Evolutionary conservation across 2,888 invertebrate genomes (phyloP).

Genomic region (Tipula lateralis): DNA sequence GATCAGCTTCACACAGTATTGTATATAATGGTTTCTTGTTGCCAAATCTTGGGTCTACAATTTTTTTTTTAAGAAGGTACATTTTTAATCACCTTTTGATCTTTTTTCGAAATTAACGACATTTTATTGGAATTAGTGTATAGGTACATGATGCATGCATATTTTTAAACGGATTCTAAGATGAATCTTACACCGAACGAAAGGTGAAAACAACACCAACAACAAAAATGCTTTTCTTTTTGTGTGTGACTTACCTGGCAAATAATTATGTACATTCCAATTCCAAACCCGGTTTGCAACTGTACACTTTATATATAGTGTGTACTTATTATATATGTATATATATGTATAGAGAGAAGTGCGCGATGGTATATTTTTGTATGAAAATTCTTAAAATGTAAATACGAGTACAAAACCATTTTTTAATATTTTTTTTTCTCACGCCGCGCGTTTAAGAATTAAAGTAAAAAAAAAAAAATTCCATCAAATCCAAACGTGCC

Average conservation of each 20-base stretch:
- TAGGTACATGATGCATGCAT: no score
- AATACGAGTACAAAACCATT: not conserved
- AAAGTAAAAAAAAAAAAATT: not conserved
- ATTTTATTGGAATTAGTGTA: no score
- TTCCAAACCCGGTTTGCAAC: not conserved
- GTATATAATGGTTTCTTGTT: no score
- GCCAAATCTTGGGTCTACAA: no score
- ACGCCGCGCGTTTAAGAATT: not conserved
- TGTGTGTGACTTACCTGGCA: not conserved
- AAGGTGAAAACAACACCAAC: no score
- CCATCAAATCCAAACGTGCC: not conserved
- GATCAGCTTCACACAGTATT: no score
- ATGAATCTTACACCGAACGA: no score
- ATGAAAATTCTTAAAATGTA: not conserved
- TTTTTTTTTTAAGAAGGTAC: no score
- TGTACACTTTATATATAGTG: not conserved
- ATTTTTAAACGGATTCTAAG: no score
- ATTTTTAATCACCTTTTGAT: no score
- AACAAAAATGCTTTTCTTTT: not conserved
- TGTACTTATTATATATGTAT: not conserved
- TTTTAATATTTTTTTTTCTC: not conserved
- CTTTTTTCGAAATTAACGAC: no score
- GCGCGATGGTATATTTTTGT: not conserved
- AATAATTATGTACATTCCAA: not conserved
- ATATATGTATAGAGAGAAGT: no score